Evolutionary conservation across 2,888 invertebrate species (phyloP).

Genomic region (Acleris cristana): DNA sequence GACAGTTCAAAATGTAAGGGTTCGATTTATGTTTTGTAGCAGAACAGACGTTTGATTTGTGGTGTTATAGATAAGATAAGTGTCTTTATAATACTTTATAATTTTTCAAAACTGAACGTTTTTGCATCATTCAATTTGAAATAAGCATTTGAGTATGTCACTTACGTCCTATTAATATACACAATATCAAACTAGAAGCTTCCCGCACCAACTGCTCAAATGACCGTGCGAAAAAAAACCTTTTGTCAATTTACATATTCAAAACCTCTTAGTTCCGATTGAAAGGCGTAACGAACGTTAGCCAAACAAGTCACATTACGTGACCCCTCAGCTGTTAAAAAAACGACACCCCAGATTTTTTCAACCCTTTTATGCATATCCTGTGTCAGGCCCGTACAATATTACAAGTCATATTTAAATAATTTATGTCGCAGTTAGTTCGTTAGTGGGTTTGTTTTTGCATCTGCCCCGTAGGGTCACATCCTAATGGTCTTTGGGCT

Average conservation of each 20-base stretch:
- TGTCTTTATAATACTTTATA: conserved; percentile 46
- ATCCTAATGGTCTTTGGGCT: conserved; percentile 8
- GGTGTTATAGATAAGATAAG: conserved; percentile 60
- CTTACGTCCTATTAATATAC: background rate
- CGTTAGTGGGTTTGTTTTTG: conserved; percentile 64
- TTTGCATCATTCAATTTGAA: too few species aligned
- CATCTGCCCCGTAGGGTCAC: conserved; percentile 61
- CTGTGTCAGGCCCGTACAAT: conserved; percentile 73
- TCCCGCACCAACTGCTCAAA: conserved; percentile 39
- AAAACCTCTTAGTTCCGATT: conserved; percentile 60
- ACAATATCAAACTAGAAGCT: conserved; percentile 9
- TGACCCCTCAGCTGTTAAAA: conserved; percentile 67
- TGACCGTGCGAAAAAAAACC: conserved; percentile 68
- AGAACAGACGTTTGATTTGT: conserved; percentile 57
- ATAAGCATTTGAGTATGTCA: background rate
- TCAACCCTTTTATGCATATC: conserved; percentile 82
- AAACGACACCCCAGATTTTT: conserved; percentile 76
- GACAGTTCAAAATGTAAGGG: conserved; percentile 43
- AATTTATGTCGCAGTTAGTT: conserved; percentile 74
- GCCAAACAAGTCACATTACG: conserved; percentile 58
- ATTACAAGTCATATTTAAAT: conserved; percentile 83
- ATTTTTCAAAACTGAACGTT: background rate
- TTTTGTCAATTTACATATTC: conserved; percentile 64
- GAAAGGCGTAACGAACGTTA: conserved; percentile 66
- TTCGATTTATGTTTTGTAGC: conserved; percentile 61